Conservation (phyloP, 2,797 vertebrate genomes). For the Phalanger gymnotis region DNA sequence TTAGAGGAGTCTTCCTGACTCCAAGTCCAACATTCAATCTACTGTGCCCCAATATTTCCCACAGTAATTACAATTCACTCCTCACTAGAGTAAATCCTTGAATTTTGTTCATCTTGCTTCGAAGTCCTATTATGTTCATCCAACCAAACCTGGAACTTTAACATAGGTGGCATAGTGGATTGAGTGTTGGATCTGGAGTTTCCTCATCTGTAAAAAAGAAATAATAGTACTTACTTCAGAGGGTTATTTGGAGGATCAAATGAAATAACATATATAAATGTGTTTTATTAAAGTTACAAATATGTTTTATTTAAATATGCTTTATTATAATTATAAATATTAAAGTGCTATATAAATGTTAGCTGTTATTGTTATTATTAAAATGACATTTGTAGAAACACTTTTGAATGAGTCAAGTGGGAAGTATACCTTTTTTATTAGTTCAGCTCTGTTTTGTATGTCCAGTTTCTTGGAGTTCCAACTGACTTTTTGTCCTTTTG, state of each 20-base stretch:
- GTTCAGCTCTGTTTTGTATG: neutral
- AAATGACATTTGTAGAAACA: neutral
- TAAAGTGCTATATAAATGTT: neutral
- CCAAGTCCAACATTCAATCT: neutral
- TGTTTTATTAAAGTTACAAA: neutral
- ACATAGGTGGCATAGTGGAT: neutral
- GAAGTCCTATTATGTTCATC: neutral
- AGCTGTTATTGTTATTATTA: neutral
- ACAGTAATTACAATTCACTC: neutral
- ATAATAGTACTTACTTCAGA: neutral
- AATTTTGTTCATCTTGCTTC: neutral
- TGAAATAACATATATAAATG: neutral
- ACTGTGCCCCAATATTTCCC: neutral
- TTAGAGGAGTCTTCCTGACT: neutral
- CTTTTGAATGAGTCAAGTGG: neutral
- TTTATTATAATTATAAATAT: neutral
- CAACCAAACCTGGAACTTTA: neutral
- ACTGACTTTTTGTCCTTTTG: neutral
- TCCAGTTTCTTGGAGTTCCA: neutral
- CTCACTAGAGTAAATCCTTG: neutral
- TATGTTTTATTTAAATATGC: neutral
- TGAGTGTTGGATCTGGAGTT: neutral
- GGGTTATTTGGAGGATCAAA: neutral
- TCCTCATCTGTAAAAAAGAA: neutral
- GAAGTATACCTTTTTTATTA: neutral